Conservation (phyloP, 2,113 vertebrate species). For the Anhinga rufa region DNA sequence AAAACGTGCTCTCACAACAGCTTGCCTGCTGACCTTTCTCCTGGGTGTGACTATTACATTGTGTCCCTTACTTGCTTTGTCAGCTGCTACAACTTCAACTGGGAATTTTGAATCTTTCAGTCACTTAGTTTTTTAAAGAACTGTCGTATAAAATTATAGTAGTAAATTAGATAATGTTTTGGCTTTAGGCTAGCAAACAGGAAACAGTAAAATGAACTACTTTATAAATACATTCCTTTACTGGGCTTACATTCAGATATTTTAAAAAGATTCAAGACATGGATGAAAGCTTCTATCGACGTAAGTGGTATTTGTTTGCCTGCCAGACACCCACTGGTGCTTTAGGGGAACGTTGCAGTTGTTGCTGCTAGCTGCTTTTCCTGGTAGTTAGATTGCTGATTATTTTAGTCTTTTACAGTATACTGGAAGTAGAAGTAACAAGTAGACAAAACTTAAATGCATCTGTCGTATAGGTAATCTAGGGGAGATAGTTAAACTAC, state of each 20-base stretch:
- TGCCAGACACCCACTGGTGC: background rate
- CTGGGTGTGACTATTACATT: background rate
- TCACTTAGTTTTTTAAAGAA: background rate
- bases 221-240: constrained; percentile 62
- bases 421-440: background rate
- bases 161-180: background rate
- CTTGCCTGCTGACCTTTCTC: background rate
- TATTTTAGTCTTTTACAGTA: background rate
- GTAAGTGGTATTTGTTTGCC: constrained; percentile 73
- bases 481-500: background rate
- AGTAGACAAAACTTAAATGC: background rate
- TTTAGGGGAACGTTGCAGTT: background rate
- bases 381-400: background rate
- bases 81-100: background rate
- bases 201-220: background rate
- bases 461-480: background rate
- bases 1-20: background rate
- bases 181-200: background rate
- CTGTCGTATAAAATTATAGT: background rate
- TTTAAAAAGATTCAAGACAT: constrained; percentile 98
- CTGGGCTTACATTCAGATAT: constrained; percentile 74
- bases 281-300: constrained; percentile 91
- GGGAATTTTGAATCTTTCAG: background rate
- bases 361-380: background rate
- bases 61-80: background rate